phyloP scores from a whole-genome alignment of 2,113 vertebrate genomes.

The Corvus moneduloides region DNA sequence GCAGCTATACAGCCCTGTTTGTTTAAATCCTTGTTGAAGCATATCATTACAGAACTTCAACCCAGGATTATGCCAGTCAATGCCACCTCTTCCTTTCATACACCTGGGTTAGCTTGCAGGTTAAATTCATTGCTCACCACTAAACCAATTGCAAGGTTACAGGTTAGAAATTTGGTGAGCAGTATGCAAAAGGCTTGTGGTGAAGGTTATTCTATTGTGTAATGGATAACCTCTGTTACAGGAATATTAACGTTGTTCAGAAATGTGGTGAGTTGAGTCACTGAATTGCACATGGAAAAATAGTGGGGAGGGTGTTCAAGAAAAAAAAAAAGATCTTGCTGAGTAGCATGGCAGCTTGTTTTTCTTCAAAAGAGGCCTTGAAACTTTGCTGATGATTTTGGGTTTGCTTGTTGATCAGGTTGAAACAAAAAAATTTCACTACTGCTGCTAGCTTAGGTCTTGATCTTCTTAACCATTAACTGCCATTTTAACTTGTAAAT shows the following conservation, averaged over 20 bases:
- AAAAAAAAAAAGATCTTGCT: background rate
- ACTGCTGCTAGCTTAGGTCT: background rate
- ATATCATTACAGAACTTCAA: background rate
- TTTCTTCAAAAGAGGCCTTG: background rate
- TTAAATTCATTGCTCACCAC: background rate
- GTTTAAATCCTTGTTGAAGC: background rate
- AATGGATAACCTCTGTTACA: background rate
- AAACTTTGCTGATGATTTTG: rapidly evolving
- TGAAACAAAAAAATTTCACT: background rate
- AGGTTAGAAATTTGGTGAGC: background rate
- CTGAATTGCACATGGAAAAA: background rate
- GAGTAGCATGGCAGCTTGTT: background rate
- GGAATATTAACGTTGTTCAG: background rate
- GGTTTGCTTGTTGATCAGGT: background rate
- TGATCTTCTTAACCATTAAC: background rate
- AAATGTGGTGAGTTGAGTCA: background rate
- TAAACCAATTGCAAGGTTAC: background rate
- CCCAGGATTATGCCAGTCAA: background rate
- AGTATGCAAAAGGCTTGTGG: background rate
- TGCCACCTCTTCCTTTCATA: background rate
- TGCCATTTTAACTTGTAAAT: background rate
- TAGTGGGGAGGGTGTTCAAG: rapidly evolving
- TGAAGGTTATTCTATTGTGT: background rate
- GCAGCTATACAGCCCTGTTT: background rate
- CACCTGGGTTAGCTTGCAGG: background rate